Evolutionary conservation across 2,888 invertebrate genomes (phyloP), one percentile per base, ranked within the genome.

Genomic region (Vanessa cardui): DNA sequence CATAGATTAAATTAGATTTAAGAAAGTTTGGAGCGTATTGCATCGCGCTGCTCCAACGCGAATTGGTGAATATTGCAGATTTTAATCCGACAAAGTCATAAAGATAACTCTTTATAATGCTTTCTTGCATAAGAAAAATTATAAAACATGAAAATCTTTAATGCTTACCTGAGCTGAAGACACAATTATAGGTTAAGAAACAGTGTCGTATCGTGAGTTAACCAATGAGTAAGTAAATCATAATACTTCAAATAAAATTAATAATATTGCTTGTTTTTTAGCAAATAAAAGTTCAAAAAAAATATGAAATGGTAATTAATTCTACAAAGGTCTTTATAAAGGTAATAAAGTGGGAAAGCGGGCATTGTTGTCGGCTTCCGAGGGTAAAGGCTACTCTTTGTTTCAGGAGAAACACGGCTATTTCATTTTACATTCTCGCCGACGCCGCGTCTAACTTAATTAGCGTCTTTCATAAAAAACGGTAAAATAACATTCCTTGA

Each of bases 341-440:
- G 59, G 59, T 59, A 64, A 59, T 64, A 64, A 64, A 64, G 64
- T 59, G 50, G n/a, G 39, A 39, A 39, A 54, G 58, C 49, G 58
- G 59, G 58, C 15, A 64, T 64, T 64, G 64, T 64, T 58, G 64
- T 64, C 45, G 59, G 64, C 59, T 64, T 64, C 59, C 7, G 58
- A 21, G 21, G 59, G 46, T 46, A 69, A 62, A 58, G 20, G 46
- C 62, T 62, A 59, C 62, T 39, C 54, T 63, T 46, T 62, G 50
- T 69, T 44, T 60, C 47, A 63, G 46, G 45, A 59, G 66, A 69
- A 69, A 66, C 59, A 60, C 50, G 60, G 62, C 59, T 16, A 60
- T 69, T 69, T 66, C 60, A 60, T 60, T 69, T 33, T 60, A 54
- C 52, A 64, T 49, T 65, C 49, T 33, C 33, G 46, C 46, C 33